Evolutionary conservation across 2,113 vertebrate species (phyloP), one percentile per base, ranked within the genome.

Genomic region (Notarius quadriscutis): DNA sequence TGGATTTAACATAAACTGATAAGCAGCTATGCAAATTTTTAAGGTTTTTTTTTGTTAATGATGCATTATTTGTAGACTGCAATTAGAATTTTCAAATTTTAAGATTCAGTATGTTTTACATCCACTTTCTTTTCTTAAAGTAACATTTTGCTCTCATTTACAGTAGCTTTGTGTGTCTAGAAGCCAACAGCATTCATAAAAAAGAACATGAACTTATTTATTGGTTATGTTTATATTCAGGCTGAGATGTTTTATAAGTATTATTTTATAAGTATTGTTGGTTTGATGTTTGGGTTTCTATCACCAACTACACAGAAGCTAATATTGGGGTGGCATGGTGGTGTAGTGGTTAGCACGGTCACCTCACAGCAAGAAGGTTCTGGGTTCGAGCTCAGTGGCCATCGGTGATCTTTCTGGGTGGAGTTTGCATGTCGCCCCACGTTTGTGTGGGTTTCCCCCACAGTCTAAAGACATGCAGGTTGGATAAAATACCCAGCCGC

Each of bases 221-320:
- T 89, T 87, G 81, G 58, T 63, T 84, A 53, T 84, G 55, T 86
- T 91, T 91, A 67, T 89, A n/a, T 91, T 91, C 84, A 51, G 86
- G 88, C 67, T 84, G 57, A 63, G 53, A 57, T 15, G n/a, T 51
- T 89, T 6, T 63, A 80, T 84, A 48, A 87, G 53, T 60, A 62
- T 84, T 20, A 22, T 62, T 30, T 50, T 69, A 81, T 57, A 27
- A 27, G 17, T 41, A 72, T 41, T 41, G 30, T 9, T 72, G 30
- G 15, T 34, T 7, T 30, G 17, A 10, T 75, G 48, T 72, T 41
- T 41, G 69, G 69, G 34, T 72, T 72, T 72, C 69, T 72, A 17
- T 30, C 30, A 58, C 27, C 51, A 71, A 27, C 27, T 6, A 48
- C 30, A 58, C 27, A 58, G 18, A 74, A 57, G 7, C 51, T 71